Evolutionary conservation across 1,140 invertebrate species (phyloP).

Genomic region (Drosophila fuyamai): DNA sequence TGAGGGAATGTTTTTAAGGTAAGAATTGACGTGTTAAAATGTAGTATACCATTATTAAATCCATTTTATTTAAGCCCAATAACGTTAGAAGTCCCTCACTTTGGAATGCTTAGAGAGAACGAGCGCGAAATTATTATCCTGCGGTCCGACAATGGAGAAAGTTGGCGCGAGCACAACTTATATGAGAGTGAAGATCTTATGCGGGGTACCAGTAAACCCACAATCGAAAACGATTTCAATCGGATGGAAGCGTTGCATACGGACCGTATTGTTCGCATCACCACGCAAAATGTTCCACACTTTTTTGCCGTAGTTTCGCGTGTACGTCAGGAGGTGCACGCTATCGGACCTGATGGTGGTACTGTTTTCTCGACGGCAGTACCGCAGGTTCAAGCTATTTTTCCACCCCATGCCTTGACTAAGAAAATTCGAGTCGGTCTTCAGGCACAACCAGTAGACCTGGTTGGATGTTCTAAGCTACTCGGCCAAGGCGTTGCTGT

Average conservation of each 20-base stretch:
- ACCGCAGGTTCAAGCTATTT: constrained; percentile 98
- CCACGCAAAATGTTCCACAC: constrained; percentile 99
- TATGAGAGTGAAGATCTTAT: constrained; percentile 98
- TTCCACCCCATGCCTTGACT: constrained; percentile 98
- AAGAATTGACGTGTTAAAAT: not conserved
- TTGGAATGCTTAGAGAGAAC: constrained; percentile 96
- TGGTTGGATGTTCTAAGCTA: constrained; percentile 97
- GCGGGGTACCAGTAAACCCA: constrained; percentile 94
- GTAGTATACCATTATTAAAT: too few species aligned
- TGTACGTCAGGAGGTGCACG: constrained; percentile 99
- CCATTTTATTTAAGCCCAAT: constrained; percentile 88
- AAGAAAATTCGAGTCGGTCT: constrained; percentile 99
- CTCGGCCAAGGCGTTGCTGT: constrained; percentile 99
- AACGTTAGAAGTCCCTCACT: constrained; percentile 99
- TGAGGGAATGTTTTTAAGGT: constrained; percentile 97
- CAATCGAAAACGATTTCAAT: constrained; percentile 92
- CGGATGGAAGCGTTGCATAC: constrained; percentile 94
- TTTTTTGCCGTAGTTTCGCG: constrained; percentile 99
- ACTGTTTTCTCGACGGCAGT: constrained; percentile 98
- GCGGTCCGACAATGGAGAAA: constrained; percentile 98
- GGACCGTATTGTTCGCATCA: constrained; percentile 95
- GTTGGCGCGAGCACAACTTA: constrained; percentile 98
- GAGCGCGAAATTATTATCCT: constrained; percentile 99
- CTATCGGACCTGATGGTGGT: constrained; percentile 98
- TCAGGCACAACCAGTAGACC: constrained; percentile 98